Evolutionary conservation across 1,140 invertebrate species (phyloP).

Genomic region (Penaeus japonicus): DNA sequence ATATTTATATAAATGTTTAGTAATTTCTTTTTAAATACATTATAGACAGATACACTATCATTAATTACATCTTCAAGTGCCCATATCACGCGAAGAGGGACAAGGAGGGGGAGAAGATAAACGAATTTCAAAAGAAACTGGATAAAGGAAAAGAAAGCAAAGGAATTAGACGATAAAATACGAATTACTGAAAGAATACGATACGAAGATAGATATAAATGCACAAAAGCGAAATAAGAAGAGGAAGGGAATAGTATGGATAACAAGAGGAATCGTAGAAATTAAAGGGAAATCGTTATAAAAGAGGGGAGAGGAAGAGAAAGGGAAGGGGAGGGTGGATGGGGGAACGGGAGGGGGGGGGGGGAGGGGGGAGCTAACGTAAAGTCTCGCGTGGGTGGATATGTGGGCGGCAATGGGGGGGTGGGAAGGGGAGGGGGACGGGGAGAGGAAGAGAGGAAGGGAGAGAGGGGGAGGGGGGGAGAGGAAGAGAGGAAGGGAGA

Average conservation of each 20-base stretch:
- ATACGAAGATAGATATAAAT: background rate
- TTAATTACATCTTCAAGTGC: no score
- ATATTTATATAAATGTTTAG: background rate
- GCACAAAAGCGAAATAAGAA: background rate
- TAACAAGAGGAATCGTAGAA: background rate
- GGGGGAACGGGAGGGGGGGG: background rate
- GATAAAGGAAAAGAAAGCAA: no score
- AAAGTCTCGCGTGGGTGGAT: background rate
- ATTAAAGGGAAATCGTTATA: background rate
- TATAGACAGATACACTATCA: no score
- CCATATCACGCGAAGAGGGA: no score
- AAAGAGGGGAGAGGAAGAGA: background rate
- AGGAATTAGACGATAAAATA: background rate
- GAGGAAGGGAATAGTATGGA: background rate
- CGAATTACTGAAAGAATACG: background rate
- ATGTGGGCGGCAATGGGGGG: background rate
- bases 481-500: background rate
- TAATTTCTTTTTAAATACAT: no score
- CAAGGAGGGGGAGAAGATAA: no score
- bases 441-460: background rate
- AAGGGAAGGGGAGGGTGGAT: background rate
- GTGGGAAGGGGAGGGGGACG: background rate
- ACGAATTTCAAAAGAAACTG: no score
- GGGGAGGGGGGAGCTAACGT: conserved; percentile 1
- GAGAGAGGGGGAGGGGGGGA: background rate